Percentiles rank a stretch among this genome's conserved stretches.
Evolutionary conservation across 1,140 invertebrate species (phyloP).

Genomic region (Portunus trituberculatus): DNA sequence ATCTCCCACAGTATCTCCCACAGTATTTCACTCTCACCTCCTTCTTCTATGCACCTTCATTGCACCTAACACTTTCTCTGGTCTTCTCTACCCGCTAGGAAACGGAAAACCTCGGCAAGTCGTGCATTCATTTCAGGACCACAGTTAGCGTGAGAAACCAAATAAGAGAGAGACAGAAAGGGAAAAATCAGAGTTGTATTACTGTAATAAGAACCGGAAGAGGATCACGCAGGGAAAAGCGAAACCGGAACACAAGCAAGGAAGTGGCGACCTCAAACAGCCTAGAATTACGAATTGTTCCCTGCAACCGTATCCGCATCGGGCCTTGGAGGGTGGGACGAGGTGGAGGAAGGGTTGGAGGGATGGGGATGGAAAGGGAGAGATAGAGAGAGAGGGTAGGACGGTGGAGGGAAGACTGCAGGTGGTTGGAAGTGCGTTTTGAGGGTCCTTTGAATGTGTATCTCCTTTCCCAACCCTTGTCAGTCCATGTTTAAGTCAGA

Average conservation of each 20-base stretch:
- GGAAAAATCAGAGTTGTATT: not conserved
- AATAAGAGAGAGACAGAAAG: not conserved
- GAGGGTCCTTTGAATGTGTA: not conserved
- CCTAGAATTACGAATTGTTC: slow-evolving; percentile 31
- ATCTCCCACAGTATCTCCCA: not conserved
- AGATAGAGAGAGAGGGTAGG: not conserved
- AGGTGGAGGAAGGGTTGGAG: too few species aligned
- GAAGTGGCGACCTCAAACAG: slow-evolving; percentile 32
- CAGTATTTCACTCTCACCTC: not conserved
- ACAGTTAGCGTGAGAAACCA: not conserved
- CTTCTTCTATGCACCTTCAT: not conserved
- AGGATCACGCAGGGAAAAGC: not conserved
- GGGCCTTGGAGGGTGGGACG: not conserved
- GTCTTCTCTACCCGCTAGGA: too few species aligned
- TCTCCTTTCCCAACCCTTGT: not conserved
- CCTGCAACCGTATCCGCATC: not conserved
- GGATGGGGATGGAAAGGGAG: too few species aligned
- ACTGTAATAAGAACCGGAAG: slow-evolving; percentile 33
- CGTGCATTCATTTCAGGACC: not conserved
- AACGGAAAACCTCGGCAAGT: not conserved
- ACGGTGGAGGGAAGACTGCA: not conserved
- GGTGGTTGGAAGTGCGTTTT: not conserved
- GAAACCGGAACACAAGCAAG: slow-evolving; percentile 35
- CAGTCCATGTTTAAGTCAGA: not conserved
- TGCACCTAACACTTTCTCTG: not conserved